Evolutionary conservation across 2,888 invertebrate species (phyloP), one percentile per base, ranked within the genome.

Genomic region (Brenthis hecate): DNA sequence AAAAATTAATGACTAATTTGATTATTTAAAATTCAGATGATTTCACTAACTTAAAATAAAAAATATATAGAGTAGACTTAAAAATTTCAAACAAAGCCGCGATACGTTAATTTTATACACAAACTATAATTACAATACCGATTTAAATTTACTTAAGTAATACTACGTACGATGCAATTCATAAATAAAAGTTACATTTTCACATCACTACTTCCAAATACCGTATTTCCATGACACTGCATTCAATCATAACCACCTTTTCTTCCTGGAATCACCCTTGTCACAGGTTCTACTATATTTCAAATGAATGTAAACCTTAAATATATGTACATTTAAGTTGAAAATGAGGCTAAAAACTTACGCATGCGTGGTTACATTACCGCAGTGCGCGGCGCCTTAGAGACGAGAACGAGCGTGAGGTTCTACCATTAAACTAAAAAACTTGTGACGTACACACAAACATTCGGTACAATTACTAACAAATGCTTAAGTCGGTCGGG

Each of bases 301-400:
- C 28, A 64, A 32, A 32, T 23, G 36, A 77, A 72, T 75, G 72
- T 76, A 73, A 64, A 78, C 79, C 79, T 75, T 82, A 80, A 66
- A 1, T 6, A 43, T 0, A 70, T 6, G 6, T 50, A 16, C 43
- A 72, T 28, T 81, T 83, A 73, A 78, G 86, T 78, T 76, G 73
- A 67, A 72, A 79, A 81, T 78, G 55, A 74, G 67, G 74, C 80
- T 81, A 75, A 72, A 68, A 73, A 28, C 62, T 72, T 68, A 88
- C 92, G 91, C 92, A 92, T 91, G 92, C 92, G 92, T 88, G 83
- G 79, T 86, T 65, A 55, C 67, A 78, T 74, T 88, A 89, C 92
- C 92, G 92, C 92, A 92, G 89, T 92, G 92, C 92, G 92, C 91
- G 92, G 90, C 92, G 92, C 89, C 92, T 83, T 74, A 72, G 75